These are phyloP conservation scores for Sesamia nonagrioides DNA, from an alignment of 1,140 invertebrate species.

Conservation along the genomic window DNA sequence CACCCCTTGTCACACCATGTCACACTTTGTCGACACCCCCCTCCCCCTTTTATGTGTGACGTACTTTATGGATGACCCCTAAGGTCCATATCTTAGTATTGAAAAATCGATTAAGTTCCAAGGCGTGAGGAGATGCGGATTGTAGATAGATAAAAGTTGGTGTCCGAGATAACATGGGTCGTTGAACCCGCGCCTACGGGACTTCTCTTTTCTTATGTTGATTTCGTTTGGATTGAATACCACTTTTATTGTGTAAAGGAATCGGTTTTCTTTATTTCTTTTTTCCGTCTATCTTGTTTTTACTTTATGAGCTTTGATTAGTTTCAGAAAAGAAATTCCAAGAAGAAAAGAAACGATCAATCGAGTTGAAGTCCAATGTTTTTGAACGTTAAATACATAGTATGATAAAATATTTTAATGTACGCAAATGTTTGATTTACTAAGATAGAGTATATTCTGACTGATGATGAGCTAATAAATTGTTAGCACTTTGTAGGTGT, in stretches of 20 bases:
- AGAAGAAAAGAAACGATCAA: background rate
- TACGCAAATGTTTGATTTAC: too few relatives aligned
- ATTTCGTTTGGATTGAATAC: conserved; percentile 64
- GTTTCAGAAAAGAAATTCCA: background rate
- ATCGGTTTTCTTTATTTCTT: conserved; percentile 29
- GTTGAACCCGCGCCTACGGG: conserved; percentile 63
- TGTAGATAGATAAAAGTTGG: conserved; percentile 66
- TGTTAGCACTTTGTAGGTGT: background rate
- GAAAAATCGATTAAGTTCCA: conserved; percentile 62
- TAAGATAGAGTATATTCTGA: too few relatives aligned
- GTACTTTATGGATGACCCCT: too few relatives aligned
- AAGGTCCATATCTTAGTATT: conserved; percentile 56
- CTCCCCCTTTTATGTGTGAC: too few relatives aligned
- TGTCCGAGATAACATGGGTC: conserved; percentile 74
- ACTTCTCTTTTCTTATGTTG: conserved; percentile 62
- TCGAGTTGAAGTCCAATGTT: too few relatives aligned
- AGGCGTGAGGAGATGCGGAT: conserved; percentile 56
- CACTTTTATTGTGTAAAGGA: conserved; percentile 31
- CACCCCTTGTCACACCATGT: too few relatives aligned
- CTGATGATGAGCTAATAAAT: too few relatives aligned
- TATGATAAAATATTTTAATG: too few relatives aligned
- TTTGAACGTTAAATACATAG: too few relatives aligned
- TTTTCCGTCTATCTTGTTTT: conserved; percentile 25
- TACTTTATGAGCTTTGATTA: conserved; percentile 13
- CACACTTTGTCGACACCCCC: too few relatives aligned